These are phyloP conservation scores for Callipepla squamata DNA, from an alignment of 2,113 vertebrate genomes.

Conservation along the genomic window DNA sequence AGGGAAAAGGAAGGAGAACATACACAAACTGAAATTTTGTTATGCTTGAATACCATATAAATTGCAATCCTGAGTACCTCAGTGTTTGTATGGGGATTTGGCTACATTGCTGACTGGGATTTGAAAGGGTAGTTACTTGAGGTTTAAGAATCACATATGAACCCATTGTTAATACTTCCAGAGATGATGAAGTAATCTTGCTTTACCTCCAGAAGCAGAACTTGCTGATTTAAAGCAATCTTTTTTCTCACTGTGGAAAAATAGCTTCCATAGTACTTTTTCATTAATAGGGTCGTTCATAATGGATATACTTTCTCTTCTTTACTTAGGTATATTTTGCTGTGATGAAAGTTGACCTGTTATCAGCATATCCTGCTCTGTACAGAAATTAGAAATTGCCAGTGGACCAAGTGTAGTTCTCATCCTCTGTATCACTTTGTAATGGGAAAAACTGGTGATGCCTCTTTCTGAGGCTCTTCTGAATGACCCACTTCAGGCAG, in stretches of 20 bases:
- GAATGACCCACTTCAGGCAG: not conserved
- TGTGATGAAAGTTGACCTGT: accelerated
- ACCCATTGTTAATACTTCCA: not conserved
- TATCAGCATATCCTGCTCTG: not conserved
- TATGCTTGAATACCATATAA: not conserved
- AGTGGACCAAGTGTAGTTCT: not conserved
- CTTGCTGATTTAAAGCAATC: not conserved
- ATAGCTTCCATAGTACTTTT: not conserved
- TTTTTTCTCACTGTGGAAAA: not conserved
- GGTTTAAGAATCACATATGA: not conserved
- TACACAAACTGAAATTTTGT: not conserved
- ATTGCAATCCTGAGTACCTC: not conserved
- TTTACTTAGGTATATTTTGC: not conserved
- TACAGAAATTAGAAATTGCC: not conserved
- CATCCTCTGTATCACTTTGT: not conserved
- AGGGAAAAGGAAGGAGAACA: not conserved
- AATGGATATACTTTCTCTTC: not conserved
- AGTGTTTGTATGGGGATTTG: not conserved
- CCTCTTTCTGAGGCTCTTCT: not conserved
- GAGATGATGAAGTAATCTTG: not conserved
- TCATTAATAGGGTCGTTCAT: not conserved
- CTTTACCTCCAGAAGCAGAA: not conserved
- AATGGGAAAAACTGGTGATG: not conserved
- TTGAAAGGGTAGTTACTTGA: not conserved
- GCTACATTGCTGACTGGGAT: not conserved